Evolutionary conservation across 2,888 invertebrate species (phyloP).

Genomic region (Chaitophorus viminalis): DNA sequence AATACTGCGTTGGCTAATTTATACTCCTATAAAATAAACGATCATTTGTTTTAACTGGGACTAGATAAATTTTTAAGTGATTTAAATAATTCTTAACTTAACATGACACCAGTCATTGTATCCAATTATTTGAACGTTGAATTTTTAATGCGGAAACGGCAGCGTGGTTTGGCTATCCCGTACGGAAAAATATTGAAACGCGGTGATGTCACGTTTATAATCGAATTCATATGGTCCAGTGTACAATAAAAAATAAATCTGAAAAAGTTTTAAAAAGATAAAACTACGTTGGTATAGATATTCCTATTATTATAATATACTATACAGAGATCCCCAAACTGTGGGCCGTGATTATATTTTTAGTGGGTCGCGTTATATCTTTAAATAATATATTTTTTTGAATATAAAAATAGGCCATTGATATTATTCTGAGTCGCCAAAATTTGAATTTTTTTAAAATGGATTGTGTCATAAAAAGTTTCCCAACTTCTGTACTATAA

Average conservation of each 20-base stretch:
- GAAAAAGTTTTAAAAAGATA: conserved; percentile 7
- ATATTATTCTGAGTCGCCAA: no score
- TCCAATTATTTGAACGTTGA: conserved; percentile 15
- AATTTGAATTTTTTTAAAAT: no score
- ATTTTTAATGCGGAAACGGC: conserved; percentile 20
- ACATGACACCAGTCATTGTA: conserved; percentile 5
- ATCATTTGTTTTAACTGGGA: conserved; percentile 38
- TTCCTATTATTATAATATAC: no score
- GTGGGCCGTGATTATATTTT: no score
- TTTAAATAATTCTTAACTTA: conserved; percentile 34
- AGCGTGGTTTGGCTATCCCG: background rate
- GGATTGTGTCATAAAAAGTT: no score
- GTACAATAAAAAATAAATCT: background rate
- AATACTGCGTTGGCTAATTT: conserved; percentile 40
- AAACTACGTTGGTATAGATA: no score
- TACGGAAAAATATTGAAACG: background rate
- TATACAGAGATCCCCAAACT: no score
- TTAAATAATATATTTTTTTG: no score
- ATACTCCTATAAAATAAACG: background rate
- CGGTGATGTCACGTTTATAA: conserved; percentile 9
- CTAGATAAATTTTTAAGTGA: conserved; percentile 5
- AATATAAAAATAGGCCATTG: no score
- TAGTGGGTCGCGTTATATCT: no score
- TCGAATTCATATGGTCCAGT: background rate
- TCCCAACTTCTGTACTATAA: no score